Evolutionary conservation across 2,797 vertebrate species (phyloP), one percentile per base, ranked within the genome.

Genomic region (Miichthys miiuy): DNA sequence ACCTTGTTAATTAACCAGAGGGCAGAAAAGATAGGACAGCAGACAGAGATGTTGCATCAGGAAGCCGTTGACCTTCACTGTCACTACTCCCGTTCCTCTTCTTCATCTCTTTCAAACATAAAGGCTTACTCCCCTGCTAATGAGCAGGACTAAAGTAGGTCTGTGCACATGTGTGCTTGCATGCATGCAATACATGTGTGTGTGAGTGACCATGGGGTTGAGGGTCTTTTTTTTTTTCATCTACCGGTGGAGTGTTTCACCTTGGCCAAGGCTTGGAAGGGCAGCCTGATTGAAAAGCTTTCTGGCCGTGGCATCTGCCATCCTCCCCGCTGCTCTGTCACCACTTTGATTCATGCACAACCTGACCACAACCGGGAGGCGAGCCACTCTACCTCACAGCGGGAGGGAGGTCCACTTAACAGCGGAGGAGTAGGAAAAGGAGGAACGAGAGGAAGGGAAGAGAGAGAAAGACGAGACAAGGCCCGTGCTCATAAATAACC

Each of bases 241-340:
- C 79, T n/a, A 5, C 72, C 17, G 46, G 87, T 89, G 85, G 92
- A 94, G 90, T 86, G 79, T 94, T 93, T 96, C 94, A 96, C 95
- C 95, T 96, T 96, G 95, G 92, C 87, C 69, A 62, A 52, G 55
- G 91, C 85, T 94, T 92, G 93, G 94, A 96, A 96, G 95, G 95
- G 93, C 94, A 91, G 90, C 62, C 94, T 96, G 95, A 96, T 96
- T 95, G 95, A 96, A 96, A 95, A 95, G 95, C 95, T 95, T 94
- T 94, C 93, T 91, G 88, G 90, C 92, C 79, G 88, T 93, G 95
- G 94, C 95, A 95, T 96, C 95, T 96, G 94, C 94, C 92, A 81
- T 93, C 92, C 93, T 93, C 93, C 95, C 95, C 25, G 89, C 91
- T 94, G 94, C 91, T 95, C 93, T 95, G 94, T 95, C 95, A 94